A percentile compares a stretch with the other conserved stretches of the same genome.
phyloP scores from a whole-genome alignment of 1,140 invertebrate genomes.

The Cydia strobilella region DNA sequence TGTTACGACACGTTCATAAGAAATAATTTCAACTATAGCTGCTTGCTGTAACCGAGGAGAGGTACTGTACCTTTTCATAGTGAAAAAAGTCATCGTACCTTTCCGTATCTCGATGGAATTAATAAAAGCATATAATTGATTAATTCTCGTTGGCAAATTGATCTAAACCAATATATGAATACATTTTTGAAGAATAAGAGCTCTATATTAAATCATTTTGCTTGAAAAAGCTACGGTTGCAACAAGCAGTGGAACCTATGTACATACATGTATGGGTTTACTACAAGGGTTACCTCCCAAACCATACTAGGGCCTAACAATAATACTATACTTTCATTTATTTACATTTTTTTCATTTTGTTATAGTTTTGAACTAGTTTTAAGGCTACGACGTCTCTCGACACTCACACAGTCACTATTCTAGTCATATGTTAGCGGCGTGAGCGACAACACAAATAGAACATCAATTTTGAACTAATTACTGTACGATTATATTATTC shows the following conservation, averaged over 20 bases:
- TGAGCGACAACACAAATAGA: conserved; percentile 50
- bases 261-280: conserved; percentile 45
- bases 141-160: too few species aligned
- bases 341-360: conserved; percentile 66
- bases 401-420: conserved; percentile 66
- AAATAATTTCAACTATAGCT: conserved; percentile 3
- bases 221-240: conserved; percentile 36
- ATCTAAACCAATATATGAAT: too few species aligned
- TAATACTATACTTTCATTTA: conserved; percentile 70
- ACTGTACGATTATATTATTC: conserved; percentile 17
- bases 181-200: too few species aligned
- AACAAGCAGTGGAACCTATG: conserved; percentile 45
- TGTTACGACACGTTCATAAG: not conserved
- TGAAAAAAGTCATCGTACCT: not conserved
- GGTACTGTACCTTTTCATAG: not conserved
- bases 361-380: conserved; percentile 78
- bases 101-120: too few species aligned
- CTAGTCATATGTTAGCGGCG: conserved; percentile 64
- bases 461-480: conserved; percentile 55
- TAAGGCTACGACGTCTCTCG: conserved; percentile 73
- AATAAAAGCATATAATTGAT: too few species aligned
- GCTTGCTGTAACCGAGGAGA: conserved; percentile 33
- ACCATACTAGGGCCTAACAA: conserved; percentile 61
- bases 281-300: conserved; percentile 60
- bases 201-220: not conserved